Percentiles rank a stretch among this genome's conserved stretches.
These are phyloP conservation scores for Chiloscyllium punctatum DNA, from an alignment of 2,797 vertebrate species.

Conservation along the genomic window DNA sequence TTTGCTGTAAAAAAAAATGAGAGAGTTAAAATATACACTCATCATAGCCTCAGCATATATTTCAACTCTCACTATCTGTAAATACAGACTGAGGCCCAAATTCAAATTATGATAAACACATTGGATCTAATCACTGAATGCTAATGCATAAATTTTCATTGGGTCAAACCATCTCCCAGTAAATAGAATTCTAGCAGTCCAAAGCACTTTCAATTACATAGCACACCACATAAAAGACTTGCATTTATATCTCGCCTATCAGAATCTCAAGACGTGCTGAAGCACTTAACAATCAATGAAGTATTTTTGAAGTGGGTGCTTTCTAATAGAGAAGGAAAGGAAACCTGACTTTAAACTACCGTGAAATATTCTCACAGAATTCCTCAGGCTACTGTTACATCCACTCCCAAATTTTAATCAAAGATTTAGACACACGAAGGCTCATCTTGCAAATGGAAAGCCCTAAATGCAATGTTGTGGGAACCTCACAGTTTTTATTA, in stretches of 20 bases:
- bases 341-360: background rate
- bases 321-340: background rate
- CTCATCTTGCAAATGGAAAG: background rate
- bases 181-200: background rate
- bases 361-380: background rate
- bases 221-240: background rate
- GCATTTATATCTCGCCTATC: background rate
- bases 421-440: background rate
- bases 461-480: no score
- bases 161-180: background rate
- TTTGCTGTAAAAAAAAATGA: slow-evolving; percentile 53
- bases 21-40: background rate
- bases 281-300: background rate
- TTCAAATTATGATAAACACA: background rate
- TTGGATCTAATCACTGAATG: background rate
- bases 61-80: background rate
- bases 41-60: background rate
- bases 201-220: background rate
- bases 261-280: background rate
- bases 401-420: background rate
- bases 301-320: background rate
- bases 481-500: background rate
- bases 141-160: background rate
- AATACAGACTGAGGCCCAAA: background rate
- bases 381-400: background rate